A percentile compares a stretch with the other conserved stretches of the same genome.
Evolutionary conservation across 2,888 invertebrate species (phyloP).

Genomic region (Nephrotoma guestfalica): DNA sequence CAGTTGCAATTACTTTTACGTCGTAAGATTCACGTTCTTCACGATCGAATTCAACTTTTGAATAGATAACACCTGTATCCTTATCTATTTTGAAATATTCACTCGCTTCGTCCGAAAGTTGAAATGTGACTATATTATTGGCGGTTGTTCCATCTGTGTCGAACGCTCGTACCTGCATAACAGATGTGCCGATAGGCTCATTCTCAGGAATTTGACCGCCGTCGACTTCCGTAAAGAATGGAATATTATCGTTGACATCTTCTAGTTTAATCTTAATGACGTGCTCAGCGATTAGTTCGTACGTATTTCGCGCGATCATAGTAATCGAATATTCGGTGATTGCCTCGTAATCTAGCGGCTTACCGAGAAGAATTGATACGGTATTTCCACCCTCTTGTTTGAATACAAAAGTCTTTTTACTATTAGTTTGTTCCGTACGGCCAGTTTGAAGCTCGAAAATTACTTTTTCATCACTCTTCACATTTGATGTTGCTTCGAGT

Average conservation of each 20-base stretch:
- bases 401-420: constrained; percentile 55
- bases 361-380: constrained; percentile 61
- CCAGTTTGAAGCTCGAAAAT: constrained; percentile 70
- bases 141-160: constrained; percentile 73
- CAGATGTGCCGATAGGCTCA: constrained; percentile 65
- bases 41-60: constrained; percentile 67
- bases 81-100: constrained; percentile 73
- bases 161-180: constrained; percentile 73
- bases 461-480: constrained; percentile 54
- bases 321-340: constrained; percentile 72
- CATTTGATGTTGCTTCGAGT: constrained; percentile 64
- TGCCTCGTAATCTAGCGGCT: constrained; percentile 69
- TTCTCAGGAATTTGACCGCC: constrained; percentile 76
- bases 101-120: constrained; percentile 45
- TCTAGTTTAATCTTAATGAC: constrained; percentile 61
- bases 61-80: constrained; percentile 78
- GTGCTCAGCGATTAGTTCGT: constrained; percentile 63
- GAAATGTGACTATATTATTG: constrained; percentile 70
- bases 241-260: constrained; percentile 87
- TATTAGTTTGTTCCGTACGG: constrained; percentile 74
- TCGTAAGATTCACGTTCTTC: constrained; percentile 75
- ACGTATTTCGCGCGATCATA: constrained; percentile 67
- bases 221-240: constrained; percentile 66
- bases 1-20: constrained; percentile 79
- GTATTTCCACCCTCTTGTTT: constrained; percentile 48